Evolutionary conservation across 2,888 invertebrate species (phyloP).

Genomic region (Heliothis peltigera): DNA sequence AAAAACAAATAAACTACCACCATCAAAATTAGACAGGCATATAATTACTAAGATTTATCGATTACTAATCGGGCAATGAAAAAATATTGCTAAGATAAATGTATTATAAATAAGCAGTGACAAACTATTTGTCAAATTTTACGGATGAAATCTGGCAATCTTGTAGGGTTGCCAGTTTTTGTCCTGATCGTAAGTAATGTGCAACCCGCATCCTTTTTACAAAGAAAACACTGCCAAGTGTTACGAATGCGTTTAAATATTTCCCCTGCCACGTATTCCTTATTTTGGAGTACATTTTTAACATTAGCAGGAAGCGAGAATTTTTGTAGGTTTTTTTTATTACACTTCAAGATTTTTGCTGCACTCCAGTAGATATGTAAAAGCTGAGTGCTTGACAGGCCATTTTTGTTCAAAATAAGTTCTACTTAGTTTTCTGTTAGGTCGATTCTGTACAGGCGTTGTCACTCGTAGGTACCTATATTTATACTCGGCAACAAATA

Average conservation of each 20-base stretch:
- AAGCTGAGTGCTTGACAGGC: no score
- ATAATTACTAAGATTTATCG: conserved; percentile 63
- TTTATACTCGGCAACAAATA: no score
- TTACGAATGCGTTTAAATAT: conserved; percentile 51
- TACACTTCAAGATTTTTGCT: background rate
- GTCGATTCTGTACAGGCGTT: no score
- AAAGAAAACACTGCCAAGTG: conserved; percentile 54
- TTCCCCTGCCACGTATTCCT: conserved; percentile 27
- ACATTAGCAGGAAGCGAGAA: conserved; percentile 13
- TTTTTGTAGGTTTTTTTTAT: background rate
- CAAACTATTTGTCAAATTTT: conserved; percentile 69
- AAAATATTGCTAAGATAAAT: conserved; percentile 59
- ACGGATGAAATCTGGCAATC: conserved; percentile 61
- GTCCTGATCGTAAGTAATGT: conserved; percentile 58
- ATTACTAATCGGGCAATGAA: conserved; percentile 62
- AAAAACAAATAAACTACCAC: conserved; percentile 42
- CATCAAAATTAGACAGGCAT: conserved; percentile 53
- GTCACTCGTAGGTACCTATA: no score
- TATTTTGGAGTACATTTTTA: conserved; percentile 23
- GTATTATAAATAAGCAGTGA: conserved; percentile 42
- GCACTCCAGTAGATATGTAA: no score
- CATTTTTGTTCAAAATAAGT: no score
- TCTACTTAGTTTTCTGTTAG: no score
- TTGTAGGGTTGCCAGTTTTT: conserved; percentile 58
- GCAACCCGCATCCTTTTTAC: conserved; percentile 53